Percentiles rank a stretch among this genome's conserved stretches.
Conservation (phyloP, 2,888 invertebrate genomes). For the Minunthozetes semirufus region DNA sequence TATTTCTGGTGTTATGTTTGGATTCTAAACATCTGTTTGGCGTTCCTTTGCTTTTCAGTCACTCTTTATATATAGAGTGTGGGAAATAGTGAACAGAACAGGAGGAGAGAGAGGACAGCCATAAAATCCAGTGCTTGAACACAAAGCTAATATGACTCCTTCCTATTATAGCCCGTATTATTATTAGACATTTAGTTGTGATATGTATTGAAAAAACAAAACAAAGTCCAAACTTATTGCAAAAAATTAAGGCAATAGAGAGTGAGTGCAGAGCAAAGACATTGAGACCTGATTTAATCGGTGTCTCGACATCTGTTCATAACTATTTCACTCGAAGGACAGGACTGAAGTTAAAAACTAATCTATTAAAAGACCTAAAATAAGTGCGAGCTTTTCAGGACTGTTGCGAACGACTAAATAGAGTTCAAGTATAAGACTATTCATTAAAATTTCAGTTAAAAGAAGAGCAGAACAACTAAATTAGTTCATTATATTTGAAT, state of each 20-base stretch:
- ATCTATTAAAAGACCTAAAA: not conserved
- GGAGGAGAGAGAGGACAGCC: slow-evolving; percentile 4
- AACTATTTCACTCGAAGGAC: not conserved
- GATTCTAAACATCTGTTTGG: slow-evolving; percentile 25
- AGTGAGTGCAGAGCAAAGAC: not conserved
- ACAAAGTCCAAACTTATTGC: not conserved
- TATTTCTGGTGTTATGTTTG: not conserved
- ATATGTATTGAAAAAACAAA: no score
- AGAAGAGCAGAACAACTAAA: not conserved
- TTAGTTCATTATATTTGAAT: not conserved
- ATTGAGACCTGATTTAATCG: not conserved
- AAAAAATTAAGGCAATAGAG: not conserved
- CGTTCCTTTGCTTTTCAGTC: not conserved
- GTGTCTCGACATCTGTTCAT: slow-evolving; percentile 24
- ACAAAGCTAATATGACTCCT: no score
- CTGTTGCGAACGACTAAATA: not conserved
- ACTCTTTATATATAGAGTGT: not conserved
- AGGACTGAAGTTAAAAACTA: not conserved
- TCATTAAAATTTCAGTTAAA: not conserved
- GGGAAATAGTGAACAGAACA: not conserved
- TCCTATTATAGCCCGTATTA: not conserved
- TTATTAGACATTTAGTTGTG: not conserved
- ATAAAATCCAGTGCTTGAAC: not conserved
- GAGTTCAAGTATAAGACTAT: not conserved
- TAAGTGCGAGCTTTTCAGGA: not conserved